Conservation (phyloP, 1,140 invertebrate species). For the Drosophila dunni region DNA sequence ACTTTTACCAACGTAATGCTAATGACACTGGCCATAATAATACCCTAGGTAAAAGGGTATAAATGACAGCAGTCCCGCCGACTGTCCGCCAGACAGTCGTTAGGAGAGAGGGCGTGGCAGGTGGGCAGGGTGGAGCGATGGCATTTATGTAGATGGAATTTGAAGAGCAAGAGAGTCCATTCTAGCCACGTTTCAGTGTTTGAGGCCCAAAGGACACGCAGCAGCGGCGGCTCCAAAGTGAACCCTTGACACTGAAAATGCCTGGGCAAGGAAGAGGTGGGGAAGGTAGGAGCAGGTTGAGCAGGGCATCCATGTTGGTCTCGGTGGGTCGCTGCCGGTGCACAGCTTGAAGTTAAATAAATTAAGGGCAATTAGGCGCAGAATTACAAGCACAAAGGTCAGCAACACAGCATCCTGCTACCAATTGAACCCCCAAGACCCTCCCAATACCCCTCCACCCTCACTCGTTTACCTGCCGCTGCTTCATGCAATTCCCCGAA, state of each 20-base stretch:
- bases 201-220: slow-evolving; percentile 68
- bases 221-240: slow-evolving; percentile 37
- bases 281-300: neutral
- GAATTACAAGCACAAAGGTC: slow-evolving; percentile 72
- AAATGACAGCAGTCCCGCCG: neutral
- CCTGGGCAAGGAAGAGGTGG: neutral
- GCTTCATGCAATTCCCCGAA: slow-evolving; percentile 13
- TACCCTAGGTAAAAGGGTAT: neutral
- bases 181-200: slow-evolving; percentile 50
- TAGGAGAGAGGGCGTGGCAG: slow-evolving; percentile 31
- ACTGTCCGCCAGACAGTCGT: slow-evolving; percentile 48
- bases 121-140: neutral
- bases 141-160: slow-evolving; percentile 7
- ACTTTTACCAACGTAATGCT: slow-evolving; percentile 10
- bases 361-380: slow-evolving; percentile 79
- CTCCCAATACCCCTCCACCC: neutral
- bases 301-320: neutral
- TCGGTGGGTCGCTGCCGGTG: slow-evolving; percentile 29
- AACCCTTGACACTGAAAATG: slow-evolving; percentile 67
- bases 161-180: neutral
- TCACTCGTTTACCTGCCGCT: neutral
- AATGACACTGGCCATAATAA: slow-evolving; percentile 16
- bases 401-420: slow-evolving; percentile 30
- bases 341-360: slow-evolving; percentile 81
- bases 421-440: slow-evolving; percentile 2